A percentile compares a stretch with the other conserved stretches of the same genome.
phyloP scores from a whole-genome alignment of 2,797 vertebrate species.

The Pristis pectinata region DNA sequence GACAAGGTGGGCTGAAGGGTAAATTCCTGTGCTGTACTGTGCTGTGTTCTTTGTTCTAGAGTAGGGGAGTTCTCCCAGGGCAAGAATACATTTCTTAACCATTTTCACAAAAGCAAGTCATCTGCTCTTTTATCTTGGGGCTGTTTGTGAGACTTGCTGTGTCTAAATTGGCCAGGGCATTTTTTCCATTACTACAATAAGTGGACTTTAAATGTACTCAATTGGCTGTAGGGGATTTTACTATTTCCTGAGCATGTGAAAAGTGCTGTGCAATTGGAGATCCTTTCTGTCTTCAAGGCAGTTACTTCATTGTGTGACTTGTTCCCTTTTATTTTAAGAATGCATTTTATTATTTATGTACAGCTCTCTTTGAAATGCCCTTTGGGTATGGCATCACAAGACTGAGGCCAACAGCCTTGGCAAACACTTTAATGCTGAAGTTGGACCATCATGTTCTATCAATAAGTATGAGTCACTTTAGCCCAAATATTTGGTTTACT shows the following conservation, averaged over 20 bases:
- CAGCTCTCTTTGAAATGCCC: too few relatives aligned
- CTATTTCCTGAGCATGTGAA: not conserved
- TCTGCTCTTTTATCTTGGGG: not conserved
- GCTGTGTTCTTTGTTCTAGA: not conserved
- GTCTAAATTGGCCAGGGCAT: not conserved
- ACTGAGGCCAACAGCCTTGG: too few relatives aligned
- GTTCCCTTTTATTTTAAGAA: not conserved
- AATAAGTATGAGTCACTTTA: too few relatives aligned
- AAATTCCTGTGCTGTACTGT: too few relatives aligned
- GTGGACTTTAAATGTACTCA: not conserved
- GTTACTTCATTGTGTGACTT: not conserved
- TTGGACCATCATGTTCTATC: too few relatives aligned
- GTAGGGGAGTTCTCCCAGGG: not conserved
- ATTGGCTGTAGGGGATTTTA: not conserved
- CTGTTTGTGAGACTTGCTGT: not conserved
- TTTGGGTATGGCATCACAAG: too few relatives aligned
- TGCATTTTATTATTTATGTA: too few relatives aligned
- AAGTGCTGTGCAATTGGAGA: not conserved
- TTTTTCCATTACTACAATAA: not conserved
- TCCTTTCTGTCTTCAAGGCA: not conserved
- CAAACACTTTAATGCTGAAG: too few relatives aligned
- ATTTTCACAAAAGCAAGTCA: not conserved
- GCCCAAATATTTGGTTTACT: too few relatives aligned
- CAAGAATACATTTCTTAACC: not conserved
- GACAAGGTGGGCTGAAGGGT: too few relatives aligned